These are phyloP conservation scores for Nylanderia fulva DNA, from an alignment of 1,140 invertebrate genomes.

Conservation along the genomic window DNA sequence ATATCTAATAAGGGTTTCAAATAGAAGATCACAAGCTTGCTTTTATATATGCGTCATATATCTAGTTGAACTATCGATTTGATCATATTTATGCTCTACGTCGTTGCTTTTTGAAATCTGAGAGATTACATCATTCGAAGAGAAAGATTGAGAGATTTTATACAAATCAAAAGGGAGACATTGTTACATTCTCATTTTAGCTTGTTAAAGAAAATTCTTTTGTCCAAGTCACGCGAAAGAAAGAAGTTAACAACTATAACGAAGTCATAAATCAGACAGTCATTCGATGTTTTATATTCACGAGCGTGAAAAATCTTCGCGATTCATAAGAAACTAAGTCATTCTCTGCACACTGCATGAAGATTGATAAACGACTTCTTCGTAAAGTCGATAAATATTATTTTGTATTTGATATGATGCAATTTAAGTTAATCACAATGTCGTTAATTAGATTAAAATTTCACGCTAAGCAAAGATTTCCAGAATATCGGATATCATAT, in stretches of 20 bases:
- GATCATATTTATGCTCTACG: not conserved
- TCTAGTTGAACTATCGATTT: not conserved
- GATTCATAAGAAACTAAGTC: not conserved
- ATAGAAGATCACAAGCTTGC: not conserved
- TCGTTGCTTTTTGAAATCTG: not conserved
- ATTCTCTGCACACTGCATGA: not conserved
- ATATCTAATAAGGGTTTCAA: not conserved
- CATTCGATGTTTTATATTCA: not conserved
- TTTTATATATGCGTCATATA: not conserved
- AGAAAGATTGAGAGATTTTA: not conserved
- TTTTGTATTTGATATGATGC: not conserved
- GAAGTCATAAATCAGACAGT: not conserved
- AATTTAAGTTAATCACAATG: conserved; percentile 51
- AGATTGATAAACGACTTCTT: conserved; percentile 39
- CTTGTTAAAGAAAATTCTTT: not conserved
- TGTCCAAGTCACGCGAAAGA: not conserved
- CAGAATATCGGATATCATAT: conserved; percentile 9
- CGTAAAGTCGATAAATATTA: not conserved
- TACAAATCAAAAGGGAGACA: not conserved
- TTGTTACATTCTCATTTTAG: not conserved
- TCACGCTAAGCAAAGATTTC: conserved; percentile 3
- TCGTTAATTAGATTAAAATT: conserved; percentile 49
- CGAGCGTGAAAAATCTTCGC: not conserved
- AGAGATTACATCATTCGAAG: not conserved
- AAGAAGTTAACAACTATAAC: not conserved